These are phyloP conservation scores for Batillaria attramentaria DNA, from an alignment of 1,140 invertebrate genomes.

Conservation along the genomic window DNA sequence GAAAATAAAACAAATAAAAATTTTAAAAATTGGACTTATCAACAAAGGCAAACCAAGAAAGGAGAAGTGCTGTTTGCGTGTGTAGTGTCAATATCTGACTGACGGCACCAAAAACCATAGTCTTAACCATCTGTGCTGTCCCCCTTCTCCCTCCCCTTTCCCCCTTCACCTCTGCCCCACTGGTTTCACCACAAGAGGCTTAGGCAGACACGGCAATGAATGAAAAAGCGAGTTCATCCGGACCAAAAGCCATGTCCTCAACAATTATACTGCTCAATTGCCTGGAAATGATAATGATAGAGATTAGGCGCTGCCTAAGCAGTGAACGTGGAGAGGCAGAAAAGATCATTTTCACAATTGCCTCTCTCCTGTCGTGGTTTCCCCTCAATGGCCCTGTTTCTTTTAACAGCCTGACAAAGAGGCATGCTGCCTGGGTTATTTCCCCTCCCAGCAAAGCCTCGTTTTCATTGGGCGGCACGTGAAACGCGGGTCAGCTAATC, in stretches of 20 bases:
- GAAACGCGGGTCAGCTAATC: not conserved
- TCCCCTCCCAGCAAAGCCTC: not conserved
- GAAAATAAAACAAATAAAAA: no score
- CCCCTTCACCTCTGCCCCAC: not conserved
- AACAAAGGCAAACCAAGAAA: no score
- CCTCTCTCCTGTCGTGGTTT: constrained; percentile 3
- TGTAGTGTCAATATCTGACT: no score
- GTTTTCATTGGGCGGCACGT: not conserved
- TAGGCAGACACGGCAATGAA: not conserved
- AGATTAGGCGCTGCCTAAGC: not conserved
- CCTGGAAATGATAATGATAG: constrained; percentile 12
- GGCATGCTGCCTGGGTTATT: not conserved
- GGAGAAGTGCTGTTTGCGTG: no score
- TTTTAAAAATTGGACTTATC: no score
- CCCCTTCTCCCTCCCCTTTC: not conserved
- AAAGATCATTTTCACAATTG: constrained; percentile 22
- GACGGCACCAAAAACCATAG: not conserved
- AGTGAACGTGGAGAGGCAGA: not conserved
- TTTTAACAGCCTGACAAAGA: not conserved
- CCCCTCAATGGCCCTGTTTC: not conserved
- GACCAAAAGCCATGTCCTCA: constrained; percentile 2
- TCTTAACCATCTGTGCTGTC: not conserved
- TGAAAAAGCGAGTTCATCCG: not conserved
- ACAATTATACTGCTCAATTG: not conserved
- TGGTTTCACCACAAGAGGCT: not conserved